Base-by-base conservation (phyloP, 2,888 invertebrate genomes). In the Leptinotarsa tumamoca region DNA sequence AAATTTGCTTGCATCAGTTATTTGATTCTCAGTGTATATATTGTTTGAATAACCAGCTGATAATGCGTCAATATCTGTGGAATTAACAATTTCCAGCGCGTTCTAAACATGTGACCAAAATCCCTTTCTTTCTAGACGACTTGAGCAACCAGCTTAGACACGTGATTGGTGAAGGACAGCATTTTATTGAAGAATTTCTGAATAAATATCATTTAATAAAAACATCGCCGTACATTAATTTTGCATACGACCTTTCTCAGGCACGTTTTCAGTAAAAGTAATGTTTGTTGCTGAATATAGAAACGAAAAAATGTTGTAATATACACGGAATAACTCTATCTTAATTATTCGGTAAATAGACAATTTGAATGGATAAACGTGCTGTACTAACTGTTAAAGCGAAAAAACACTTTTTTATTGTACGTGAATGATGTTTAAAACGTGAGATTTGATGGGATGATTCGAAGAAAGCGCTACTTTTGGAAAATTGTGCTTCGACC, bases 211-310 rank as follows among this genome's bases (percentile, higher is more conserved):
- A 69, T 51, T 68, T 63, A 54, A 72, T 74, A 76, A 74, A 73
- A 80, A 78, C 78, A 78, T 78, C 78, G 75, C 77, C 79, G 79
- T 73, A 72, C 70, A 54, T 58, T 74, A 75, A 43, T 78, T 79
- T 68, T 78, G 70, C 80, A 79, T 81, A 78, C 79, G 79, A 78
- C 79, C 79, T 78, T 78, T 70, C 69, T n/a, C 58, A 61, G 52
- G 61, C 76, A 74, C 67, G 72, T 75, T 71, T 75, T 52, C 63
- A 76, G 79, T 80, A 80, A 80, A 79, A 80, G 80, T 78, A 72
- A 72, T 73, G 67, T 61, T 63, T 56, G 23, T 51, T 51, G 68
- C 68, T 68, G 61, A 73, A 73, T 51, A 50, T 68, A 51, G 61
- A 33, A 52, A n/a, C 63, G 63, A 63, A 63, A 63, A 63, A 63